A percentile compares a stretch with the other conserved stretches of the same genome.
Evolutionary conservation across 2,888 invertebrate species (phyloP).

Genomic region (Sminthurinus aureus): DNA sequence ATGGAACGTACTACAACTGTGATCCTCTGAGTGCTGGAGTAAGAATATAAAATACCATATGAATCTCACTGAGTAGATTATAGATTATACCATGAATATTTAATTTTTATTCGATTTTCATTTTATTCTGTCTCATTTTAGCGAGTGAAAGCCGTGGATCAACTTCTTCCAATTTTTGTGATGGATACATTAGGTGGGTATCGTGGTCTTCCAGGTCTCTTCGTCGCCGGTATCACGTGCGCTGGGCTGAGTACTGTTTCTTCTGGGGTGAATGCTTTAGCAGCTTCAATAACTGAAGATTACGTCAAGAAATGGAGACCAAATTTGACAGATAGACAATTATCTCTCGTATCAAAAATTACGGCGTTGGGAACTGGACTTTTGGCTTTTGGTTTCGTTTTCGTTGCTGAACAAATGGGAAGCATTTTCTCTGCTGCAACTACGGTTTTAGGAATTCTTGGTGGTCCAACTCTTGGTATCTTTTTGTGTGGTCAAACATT

Average conservation of each 20-base stretch:
- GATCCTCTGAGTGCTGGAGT: constrained; percentile 49
- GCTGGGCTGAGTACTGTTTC: constrained; percentile 54
- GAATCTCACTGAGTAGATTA: background rate
- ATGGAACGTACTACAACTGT: constrained; percentile 52
- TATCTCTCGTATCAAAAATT: constrained; percentile 77
- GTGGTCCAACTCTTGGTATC: constrained; percentile 85
- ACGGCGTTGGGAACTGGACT: constrained; percentile 75
- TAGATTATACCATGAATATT: background rate
- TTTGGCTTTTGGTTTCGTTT: constrained; percentile 80
- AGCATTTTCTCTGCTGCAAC: constrained; percentile 70
- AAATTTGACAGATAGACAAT: constrained; percentile 64
- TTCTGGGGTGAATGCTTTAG: constrained; percentile 82
- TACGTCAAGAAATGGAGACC: constrained; percentile 66
- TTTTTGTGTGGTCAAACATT: constrained; percentile 86
- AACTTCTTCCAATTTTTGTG: constrained; percentile 88
- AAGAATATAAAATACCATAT: constrained; percentile 19
- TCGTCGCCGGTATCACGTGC: constrained; percentile 53
- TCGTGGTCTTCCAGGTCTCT: constrained; percentile 73
- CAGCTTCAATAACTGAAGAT: constrained; percentile 91
- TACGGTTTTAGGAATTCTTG: constrained; percentile 88
- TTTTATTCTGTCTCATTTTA: constrained; percentile 59
- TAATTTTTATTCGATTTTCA: background rate
- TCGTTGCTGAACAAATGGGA: constrained; percentile 81
- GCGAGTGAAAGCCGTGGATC: constrained; percentile 76
- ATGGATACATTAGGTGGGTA: constrained; percentile 80